These are phyloP conservation scores for Nematostella vectensis DNA, from an alignment of 92 coral and sea anemone genomes.

Conservation along the genomic window DNA sequence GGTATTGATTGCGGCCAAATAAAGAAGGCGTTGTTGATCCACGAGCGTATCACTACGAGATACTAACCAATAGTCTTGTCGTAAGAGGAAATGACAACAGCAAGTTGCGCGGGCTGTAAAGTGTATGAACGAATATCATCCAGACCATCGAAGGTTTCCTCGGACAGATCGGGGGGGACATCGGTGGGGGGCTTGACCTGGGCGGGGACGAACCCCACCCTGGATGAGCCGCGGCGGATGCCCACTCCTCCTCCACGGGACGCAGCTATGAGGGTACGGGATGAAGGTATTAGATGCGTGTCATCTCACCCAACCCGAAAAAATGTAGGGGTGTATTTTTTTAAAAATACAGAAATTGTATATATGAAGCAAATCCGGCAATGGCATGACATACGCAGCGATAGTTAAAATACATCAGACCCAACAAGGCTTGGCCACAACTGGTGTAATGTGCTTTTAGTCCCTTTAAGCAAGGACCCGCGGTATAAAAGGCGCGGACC, in stretches of 20 bases:
- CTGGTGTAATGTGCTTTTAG: too few species aligned
- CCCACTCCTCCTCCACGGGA: neutral
- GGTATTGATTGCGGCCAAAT: too few species aligned
- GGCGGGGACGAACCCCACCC: conserved; percentile 80
- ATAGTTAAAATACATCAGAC: too few species aligned
- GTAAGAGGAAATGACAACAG: conserved; percentile 84
- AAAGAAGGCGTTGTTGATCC: too few species aligned
- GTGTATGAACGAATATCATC: conserved; percentile 73
- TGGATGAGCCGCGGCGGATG: conserved; percentile 66
- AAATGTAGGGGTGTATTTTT: neutral
- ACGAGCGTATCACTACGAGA: neutral
- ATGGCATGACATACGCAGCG: too few species aligned
- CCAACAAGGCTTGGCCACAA: too few species aligned
- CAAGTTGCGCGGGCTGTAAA: conserved; percentile 78
- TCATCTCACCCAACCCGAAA: neutral
- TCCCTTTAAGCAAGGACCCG: too few species aligned
- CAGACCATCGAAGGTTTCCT: conserved; percentile 52
- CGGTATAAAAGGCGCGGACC: too few species aligned
- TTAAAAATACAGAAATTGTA: too few species aligned
- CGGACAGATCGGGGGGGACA: conserved; percentile 65
- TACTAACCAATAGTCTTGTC: conserved; percentile 89
- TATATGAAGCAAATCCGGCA: too few species aligned
- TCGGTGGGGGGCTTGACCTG: conserved; percentile 81
- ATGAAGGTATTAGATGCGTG: too few species aligned
- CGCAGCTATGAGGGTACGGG: neutral